Evolutionary conservation across 2,113 vertebrate genomes (phyloP), one percentile per base, ranked within the genome.

Genomic region (Xiphophorus couchianus): DNA sequence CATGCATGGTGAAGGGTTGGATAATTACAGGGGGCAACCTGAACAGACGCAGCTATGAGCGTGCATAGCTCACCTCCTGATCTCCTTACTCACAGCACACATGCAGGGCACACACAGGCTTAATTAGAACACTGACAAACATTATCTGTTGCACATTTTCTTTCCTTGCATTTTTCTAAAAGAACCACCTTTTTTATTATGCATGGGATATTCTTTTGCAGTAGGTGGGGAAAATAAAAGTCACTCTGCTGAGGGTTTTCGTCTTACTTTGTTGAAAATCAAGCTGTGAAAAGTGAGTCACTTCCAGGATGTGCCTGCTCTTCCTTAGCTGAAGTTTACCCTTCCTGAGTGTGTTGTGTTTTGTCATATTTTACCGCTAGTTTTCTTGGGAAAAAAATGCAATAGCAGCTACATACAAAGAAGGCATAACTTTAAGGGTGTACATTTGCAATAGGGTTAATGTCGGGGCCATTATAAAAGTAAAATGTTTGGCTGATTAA

Each of bases 1-100:
- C 62, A 67, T 25, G 19, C 39, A 66, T 54, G 73, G 28, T 70
- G 75, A 42, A 83, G 80, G 67, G 84, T 44, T 3, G 70, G 73
- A 83, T 89, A 87, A 91, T 90, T 85, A 88, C 60, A 86, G 78
- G 51, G 64, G 61, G 37, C 62, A 71, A 74, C 60, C 71, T 69
- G 37, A 27, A 70, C 30, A 74, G 69, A 77, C 22, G 30, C 48
- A 70, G 73, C 77, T 35, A 71, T 3, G 22, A 76, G 63, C 44
- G 12, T 31, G 27, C 73, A 25, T 28, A 60, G n/a, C 66, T 78
- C 27, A 19, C 68, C 69, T 69, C 64, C 75, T 71, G 51, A 77
- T 35, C 39, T 68, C 37, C 15, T 37, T 25, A 66, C 35, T 58
- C 51, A 48, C 17, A 48, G 65, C 62, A 22, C 28, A 37, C 51